Base-by-base conservation (phyloP, 2,113 vertebrate genomes). In the Burhinus oedicnemus region DNA sequence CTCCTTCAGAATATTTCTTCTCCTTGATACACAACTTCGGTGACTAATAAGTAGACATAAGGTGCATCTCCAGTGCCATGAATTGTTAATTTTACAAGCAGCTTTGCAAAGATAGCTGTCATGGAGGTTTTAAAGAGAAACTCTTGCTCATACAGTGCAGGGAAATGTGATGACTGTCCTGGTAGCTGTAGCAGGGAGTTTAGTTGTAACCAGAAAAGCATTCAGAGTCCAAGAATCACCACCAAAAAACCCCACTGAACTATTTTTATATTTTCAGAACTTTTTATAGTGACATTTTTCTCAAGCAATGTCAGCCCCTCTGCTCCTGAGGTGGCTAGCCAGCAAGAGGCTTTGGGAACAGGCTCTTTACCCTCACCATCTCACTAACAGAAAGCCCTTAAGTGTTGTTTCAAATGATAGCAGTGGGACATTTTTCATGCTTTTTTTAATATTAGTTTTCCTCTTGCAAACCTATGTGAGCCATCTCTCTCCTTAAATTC, bases 121-220 rank as follows among this genome's bases (percentile, higher is more conserved):
- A 7, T 29, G 51, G 25, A 47, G 42, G 17, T 30, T 93, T 88
- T 70, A 51, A 86, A 62, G 40, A 66, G 38, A 69, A 92, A 21
- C 25, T 76, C 77, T 69, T 76, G 49, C 70, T 95, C 3, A 1
- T 38, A 26, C 27, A 61, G 62, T 69, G 45, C 71, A 93, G 82
- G 65, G 51, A 70, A 90, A 69, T 86, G 64, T 0, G 4, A 44
- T 62, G 58, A 62, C 65, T 87, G 47, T 58, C 66, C 57, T 85
- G 34, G 52, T 71, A 34, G 65, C 76, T 89, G 65, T 44, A 87
- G 65, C 81, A 78, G 83, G 44, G 83, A 94, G n/a, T 79, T 52
- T 47, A 92, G 76, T 55, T 96, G 76, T 75, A 78, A 92, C 89
- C 86, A 95, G 86, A 95, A 95, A 89, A 92, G 61, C 68, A 66